These are phyloP conservation scores for Aurelia aurita complex sp. Pacific DNA, from an alignment of 30 jellyfish, hydroid and myxozoan genomes.

Conservation along the genomic window DNA sequence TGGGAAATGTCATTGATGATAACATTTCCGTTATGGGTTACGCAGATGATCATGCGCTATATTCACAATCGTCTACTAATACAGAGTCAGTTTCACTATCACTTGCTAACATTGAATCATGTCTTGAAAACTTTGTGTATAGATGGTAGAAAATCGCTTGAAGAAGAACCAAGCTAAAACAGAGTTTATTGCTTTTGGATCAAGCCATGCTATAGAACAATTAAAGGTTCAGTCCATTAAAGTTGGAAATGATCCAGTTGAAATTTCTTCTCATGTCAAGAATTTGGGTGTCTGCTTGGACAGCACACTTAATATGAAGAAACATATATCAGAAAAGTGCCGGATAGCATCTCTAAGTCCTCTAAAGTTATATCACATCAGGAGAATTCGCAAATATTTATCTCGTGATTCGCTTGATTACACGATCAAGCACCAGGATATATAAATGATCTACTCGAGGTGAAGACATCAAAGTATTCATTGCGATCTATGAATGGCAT, in stretches of 20 bases:
- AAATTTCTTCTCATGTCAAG: constrained; percentile 31
- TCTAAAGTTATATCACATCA: constrained; percentile 1
- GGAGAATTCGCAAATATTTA: constrained; percentile 46
- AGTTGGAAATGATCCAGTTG: constrained; percentile 34
- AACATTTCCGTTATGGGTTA: constrained; percentile 6
- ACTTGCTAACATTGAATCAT: background rate
- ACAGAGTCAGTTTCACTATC: constrained; percentile 3
- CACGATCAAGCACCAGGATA: constrained; percentile 55
- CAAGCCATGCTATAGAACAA: background rate
- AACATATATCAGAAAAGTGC: constrained; percentile 26
- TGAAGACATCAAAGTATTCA: constrained; percentile 51
- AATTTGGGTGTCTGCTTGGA: constrained; percentile 47
- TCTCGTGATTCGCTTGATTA: constrained; percentile 42
- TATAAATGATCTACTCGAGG: constrained; percentile 38
- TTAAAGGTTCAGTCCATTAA: constrained; percentile 14
- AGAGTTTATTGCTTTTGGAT: constrained; percentile 5
- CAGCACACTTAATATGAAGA: constrained; percentile 32
- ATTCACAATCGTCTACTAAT: background rate
- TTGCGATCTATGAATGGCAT: constrained; percentile 41
- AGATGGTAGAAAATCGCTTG: constrained; percentile 11
- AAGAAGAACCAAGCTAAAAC: constrained; percentile 1
- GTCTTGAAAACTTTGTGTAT: background rate
- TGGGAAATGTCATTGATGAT: background rate
- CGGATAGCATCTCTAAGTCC: constrained; percentile 16
- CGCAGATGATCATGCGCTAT: constrained; percentile 13